A percentile compares a stretch with the other conserved stretches of the same genome.
Evolutionary conservation across 1,140 invertebrate genomes (phyloP).

Genomic region (Drosophila triauraria): DNA sequence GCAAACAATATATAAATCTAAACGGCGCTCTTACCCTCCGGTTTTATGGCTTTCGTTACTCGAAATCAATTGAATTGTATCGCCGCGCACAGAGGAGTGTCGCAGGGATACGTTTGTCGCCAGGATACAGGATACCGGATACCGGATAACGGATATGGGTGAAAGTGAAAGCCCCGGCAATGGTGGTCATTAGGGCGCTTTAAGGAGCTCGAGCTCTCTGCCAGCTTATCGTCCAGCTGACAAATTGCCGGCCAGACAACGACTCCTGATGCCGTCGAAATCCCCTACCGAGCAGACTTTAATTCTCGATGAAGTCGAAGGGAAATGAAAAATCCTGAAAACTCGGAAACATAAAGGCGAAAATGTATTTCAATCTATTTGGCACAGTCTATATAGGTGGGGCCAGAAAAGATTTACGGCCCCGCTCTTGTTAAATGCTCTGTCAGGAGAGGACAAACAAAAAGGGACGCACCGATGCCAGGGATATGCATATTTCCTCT

Average conservation of each 20-base stretch:
- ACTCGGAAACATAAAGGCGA: slow-evolving; percentile 49
- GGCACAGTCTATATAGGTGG: slow-evolving; percentile 42
- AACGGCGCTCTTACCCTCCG: slow-evolving; percentile 8
- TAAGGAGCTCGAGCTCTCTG: slow-evolving; percentile 23
- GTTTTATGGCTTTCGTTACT: slow-evolving; percentile 61
- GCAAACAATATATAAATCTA: slow-evolving; percentile 29
- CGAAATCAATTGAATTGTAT: slow-evolving; percentile 69
- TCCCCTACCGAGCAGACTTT: slow-evolving; percentile 32
- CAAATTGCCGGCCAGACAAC: slow-evolving; percentile 64
- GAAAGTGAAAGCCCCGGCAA: slow-evolving; percentile 53
- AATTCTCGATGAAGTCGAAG: slow-evolving; percentile 54
- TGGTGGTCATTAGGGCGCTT: slow-evolving; percentile 72
- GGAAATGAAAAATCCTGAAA: slow-evolving; percentile 31
- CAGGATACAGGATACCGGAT: slow-evolving; percentile 14
- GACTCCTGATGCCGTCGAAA: slow-evolving; percentile 38
- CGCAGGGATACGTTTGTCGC: slow-evolving; percentile 41
- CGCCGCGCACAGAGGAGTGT: slow-evolving; percentile 32
- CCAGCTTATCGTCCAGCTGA: slow-evolving; percentile 51
- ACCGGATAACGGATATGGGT: slow-evolving; percentile 45
- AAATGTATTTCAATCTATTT: slow-evolving; percentile 81
- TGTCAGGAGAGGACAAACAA: slow-evolving; percentile 40
- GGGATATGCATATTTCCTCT: slow-evolving; percentile 37
- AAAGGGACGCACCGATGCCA: slow-evolving; percentile 61
- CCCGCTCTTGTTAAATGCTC: slow-evolving; percentile 62
- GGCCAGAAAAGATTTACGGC: slow-evolving; percentile 65